Conservation (phyloP, 2,797 vertebrate genomes). For the Liasis olivaceus region DNA sequence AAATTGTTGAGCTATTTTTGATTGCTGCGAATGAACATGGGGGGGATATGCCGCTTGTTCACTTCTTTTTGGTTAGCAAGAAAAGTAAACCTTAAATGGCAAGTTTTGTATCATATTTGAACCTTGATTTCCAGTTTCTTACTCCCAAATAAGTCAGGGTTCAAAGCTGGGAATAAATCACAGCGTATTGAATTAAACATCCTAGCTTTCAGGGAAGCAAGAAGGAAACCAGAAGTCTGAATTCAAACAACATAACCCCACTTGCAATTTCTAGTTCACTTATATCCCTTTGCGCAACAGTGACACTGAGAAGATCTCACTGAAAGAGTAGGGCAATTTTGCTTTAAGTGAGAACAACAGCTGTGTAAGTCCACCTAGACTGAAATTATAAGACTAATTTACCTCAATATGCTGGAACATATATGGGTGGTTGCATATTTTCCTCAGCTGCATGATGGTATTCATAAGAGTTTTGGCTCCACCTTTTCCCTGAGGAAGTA, state of each 20-base stretch:
- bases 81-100: neutral
- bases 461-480: conserved; percentile 98
- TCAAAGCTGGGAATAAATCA: neutral
- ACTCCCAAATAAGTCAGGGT: neutral
- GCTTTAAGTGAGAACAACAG: neutral
- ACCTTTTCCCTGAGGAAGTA: conserved; percentile 87
- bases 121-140: neutral
- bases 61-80: neutral
- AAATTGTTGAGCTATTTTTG: neutral
- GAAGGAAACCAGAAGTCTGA: neutral
- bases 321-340: neutral
- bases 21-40: neutral
- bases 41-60: neutral
- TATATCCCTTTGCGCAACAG: neutral
- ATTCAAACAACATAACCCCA: too few relatives aligned
- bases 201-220: neutral
- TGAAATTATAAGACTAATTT: conserved; percentile 19
- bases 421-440: conserved; percentile 98
- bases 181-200: neutral
- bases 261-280: neutral
- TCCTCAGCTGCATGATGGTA: conserved; percentile 98
- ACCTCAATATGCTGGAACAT: conserved; percentile 97
- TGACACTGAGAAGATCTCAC: neutral
- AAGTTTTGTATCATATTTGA: neutral
- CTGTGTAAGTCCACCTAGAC: neutral